Conservation (phyloP, 1,140 invertebrate species). For the Drosophila athabasca region DNA sequence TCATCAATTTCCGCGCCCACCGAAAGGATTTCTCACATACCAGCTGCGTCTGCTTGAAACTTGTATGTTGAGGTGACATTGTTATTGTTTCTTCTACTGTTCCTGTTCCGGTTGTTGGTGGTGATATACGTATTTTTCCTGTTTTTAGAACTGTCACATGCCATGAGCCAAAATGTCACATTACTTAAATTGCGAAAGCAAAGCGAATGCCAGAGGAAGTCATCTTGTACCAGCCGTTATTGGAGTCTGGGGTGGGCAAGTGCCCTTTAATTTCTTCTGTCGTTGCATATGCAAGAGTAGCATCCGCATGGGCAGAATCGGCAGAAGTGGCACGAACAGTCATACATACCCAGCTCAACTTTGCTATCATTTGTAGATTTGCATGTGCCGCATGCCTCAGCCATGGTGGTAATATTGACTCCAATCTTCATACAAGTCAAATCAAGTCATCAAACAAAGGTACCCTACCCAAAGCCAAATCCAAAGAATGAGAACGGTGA, state of each 20-base stretch:
- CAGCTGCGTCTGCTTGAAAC: slow-evolving; percentile 16
- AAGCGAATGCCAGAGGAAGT: slow-evolving; percentile 5
- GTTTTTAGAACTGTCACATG: slow-evolving; percentile 46
- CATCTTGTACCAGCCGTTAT: slow-evolving; percentile 7
- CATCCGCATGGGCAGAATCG: slow-evolving; percentile 11
- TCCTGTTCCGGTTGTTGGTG: too few relatives aligned
- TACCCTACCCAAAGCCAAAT: too few relatives aligned
- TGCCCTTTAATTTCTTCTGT: too few relatives aligned
- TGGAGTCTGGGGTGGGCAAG: slow-evolving; percentile 3
- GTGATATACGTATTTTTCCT: slow-evolving; percentile 1
- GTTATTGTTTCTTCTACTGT: slow-evolving; percentile 22
- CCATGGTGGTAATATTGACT: slow-evolving; percentile 1
- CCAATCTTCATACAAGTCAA: slow-evolving; percentile 1
- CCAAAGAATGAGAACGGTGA: too few relatives aligned
- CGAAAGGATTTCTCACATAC: not conserved
- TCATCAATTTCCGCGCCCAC: slow-evolving; percentile 7
- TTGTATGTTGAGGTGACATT: slow-evolving; percentile 32
- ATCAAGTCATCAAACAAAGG: too few relatives aligned
- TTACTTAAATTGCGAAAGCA: slow-evolving; percentile 69
- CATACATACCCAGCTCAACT: slow-evolving; percentile 32
- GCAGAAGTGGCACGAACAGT: slow-evolving; percentile 5
- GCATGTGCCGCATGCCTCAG: slow-evolving; percentile 33
- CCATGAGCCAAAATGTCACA: slow-evolving; percentile 69
- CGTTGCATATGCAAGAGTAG: slow-evolving; percentile 3
- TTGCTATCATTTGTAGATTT: slow-evolving; percentile 48